A percentile compares a stretch with the other conserved stretches of the same genome.
phyloP scores from a whole-genome alignment of 2,888 invertebrate genomes.

The Stenotaenia linearis region DNA sequence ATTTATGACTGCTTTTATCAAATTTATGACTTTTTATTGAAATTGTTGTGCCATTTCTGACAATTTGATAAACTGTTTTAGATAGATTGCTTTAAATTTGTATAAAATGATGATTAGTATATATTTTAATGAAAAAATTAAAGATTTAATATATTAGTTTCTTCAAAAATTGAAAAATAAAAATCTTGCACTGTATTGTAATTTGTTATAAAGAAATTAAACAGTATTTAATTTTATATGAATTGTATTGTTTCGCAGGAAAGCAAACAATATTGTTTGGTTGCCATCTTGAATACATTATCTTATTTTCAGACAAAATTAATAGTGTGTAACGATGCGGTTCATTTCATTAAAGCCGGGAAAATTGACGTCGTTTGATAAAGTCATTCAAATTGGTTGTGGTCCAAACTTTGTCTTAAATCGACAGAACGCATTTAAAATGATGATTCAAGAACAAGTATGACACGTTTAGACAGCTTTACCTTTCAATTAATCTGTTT shows the following conservation, averaged over 20 bases:
- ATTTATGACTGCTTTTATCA: background rate
- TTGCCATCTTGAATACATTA: no score
- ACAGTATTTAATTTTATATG: background rate
- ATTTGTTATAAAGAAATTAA: background rate
- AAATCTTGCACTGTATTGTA: background rate
- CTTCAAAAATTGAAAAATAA: background rate
- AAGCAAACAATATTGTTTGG: no score
- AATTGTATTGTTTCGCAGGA: no score
- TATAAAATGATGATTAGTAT: background rate
- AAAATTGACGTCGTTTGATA: background rate
- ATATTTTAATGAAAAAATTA: background rate
- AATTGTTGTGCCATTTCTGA: background rate
- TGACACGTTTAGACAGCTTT: background rate
- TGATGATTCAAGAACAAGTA: background rate
- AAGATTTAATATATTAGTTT: background rate
- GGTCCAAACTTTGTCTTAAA: background rate
- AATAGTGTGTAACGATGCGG: background rate
- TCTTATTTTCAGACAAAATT: no score
- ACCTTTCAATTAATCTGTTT: background rate
- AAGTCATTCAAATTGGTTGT: background rate
- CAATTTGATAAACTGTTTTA: background rate
- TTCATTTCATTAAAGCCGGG: background rate
- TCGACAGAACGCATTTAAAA: background rate
- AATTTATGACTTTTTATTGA: background rate
- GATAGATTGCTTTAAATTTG: background rate